These are phyloP conservation scores for Zaprionus africanus DNA, from an alignment of 1,140 invertebrate genomes.

Conservation along the genomic window DNA sequence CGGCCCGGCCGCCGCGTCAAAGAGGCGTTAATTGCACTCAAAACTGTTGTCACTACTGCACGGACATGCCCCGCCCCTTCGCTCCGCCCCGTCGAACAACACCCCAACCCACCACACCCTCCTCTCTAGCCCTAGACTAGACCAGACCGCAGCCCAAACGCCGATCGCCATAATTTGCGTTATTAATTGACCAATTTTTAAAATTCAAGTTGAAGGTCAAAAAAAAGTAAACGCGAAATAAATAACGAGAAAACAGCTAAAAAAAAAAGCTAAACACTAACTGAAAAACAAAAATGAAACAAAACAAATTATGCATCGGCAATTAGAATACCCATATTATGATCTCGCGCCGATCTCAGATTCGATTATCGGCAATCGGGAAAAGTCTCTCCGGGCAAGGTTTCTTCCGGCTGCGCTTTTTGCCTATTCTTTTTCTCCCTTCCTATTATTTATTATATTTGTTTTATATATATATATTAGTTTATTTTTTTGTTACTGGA, in stretches of 20 bases:
- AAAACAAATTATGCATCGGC: conserved; percentile 41
- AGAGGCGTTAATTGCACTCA: conserved; percentile 71
- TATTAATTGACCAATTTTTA: conserved; percentile 80
- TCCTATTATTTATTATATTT: neutral
- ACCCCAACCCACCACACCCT: neutral
- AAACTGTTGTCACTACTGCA: conserved; percentile 73
- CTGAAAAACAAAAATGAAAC: conserved; percentile 4
- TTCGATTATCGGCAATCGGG: conserved; percentile 9
- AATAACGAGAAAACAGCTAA: conserved; percentile 2
- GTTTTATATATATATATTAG: neutral
- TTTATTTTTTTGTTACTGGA: conserved; percentile 11
- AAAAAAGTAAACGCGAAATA: conserved; percentile 47
- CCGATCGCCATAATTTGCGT: conserved; percentile 75
- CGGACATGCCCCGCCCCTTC: conserved; percentile 2
- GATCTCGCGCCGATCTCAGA: conserved; percentile 4
- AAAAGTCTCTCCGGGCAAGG: conserved; percentile 29
- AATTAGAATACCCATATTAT: conserved; percentile 43
- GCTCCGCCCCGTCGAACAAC: neutral
- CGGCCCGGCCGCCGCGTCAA: conserved; percentile 1
- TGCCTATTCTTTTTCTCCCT: conserved; percentile 4
- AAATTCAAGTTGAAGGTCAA: conserved; percentile 80
- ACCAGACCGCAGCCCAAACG: conserved; percentile 12
- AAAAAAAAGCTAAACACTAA: conserved; percentile 38
- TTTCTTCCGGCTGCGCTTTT: conserved; percentile 24
- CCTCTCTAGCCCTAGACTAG: neutral